Base-by-base conservation (phyloP, 2,888 invertebrate species). In the Salpingus planirostris region DNA sequence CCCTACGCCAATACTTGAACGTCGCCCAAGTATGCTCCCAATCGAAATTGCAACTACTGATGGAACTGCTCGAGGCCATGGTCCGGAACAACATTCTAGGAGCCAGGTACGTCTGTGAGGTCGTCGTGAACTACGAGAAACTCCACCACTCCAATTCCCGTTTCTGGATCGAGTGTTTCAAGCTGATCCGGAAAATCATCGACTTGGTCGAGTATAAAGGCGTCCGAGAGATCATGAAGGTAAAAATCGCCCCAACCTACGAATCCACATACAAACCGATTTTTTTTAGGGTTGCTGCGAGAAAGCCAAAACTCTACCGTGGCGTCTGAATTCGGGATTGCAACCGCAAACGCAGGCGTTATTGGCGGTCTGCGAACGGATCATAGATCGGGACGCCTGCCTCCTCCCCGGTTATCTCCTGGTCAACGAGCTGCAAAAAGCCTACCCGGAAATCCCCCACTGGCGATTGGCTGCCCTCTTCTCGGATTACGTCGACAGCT, bases 161-260 rank as follows among this genome's bases (percentile, higher is more conserved):
- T 44, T 91, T 88, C 64, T 96, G 95, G 93, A 79, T 87, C 29
- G 82, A 86, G 62, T 80, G 85, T 54, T 93, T 96, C 59, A 74
- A 74, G 46, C 68, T 95, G 3, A 80, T 96, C 31, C 74, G 83
- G 46, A 80, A 78, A 59, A 80, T 92, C 24, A 87, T 96, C 51
- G 83, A 84, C 21, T 83, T 87, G 34, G 93, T 95, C 1, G 92
- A 95, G 63, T 96, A 96, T 59, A 96, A 96, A 68, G 95, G 90
- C 10, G 90, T 91, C 1, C 68, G 90, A 46, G 90, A 90, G 70
- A 85, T 91, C 36, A 88, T 91, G 36, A 40, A 33, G 33, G 40
- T 36, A 14, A 29, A 15, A 26, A 3, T 14, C 24, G n/a, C n/a
- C n/a, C n/a, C n/a, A n/a, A n/a, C n/a, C n/a, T n/a, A n/a, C n/a